A percentile compares a stretch with the other conserved stretches of the same genome.
These are phyloP conservation scores for Notospermus geniculatus DNA, from an alignment of 1,140 invertebrate genomes.

Conservation along the genomic window DNA sequence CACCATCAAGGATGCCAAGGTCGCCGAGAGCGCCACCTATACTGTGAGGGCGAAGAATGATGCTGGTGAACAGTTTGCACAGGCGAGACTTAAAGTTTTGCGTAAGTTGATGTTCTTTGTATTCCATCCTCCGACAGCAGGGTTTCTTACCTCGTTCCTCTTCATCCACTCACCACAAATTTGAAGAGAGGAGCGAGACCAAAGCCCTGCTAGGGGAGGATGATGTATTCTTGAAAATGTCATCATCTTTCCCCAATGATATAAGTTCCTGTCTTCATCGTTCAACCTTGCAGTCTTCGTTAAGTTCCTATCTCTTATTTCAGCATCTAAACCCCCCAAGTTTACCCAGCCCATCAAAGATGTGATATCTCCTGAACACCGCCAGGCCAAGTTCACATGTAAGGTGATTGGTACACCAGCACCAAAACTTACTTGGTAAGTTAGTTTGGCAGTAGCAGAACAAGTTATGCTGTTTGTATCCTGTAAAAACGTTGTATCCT, in stretches of 20 bases:
- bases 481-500: no score
- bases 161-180: no score
- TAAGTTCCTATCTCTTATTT: slow-evolving; percentile 15
- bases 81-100: slow-evolving; percentile 42
- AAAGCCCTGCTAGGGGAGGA: no score
- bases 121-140: no score
- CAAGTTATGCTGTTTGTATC: no score
- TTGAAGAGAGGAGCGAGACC: no score
- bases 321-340: slow-evolving; percentile 56
- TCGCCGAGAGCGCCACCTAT: slow-evolving; percentile 82
- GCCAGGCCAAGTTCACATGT: slow-evolving; percentile 46
- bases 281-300: no score
- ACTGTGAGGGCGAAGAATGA: slow-evolving; percentile 89
- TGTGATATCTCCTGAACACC: slow-evolving; percentile 44
- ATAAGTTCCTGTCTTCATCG: neutral
- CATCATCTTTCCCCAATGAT: neutral
- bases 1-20: slow-evolving; percentile 74
- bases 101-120: no score
- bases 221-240: no score
- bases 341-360: slow-evolving; percentile 55
- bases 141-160: no score
- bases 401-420: slow-evolving; percentile 50
- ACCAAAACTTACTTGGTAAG: slow-evolving; percentile 75
- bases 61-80: slow-evolving; percentile 64
- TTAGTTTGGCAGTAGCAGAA: no score